Percentiles rank a stretch among this genome's conserved stretches.
These are phyloP conservation scores for Drosophila koepferae DNA, from an alignment of 2,888 invertebrate species.

Conservation along the genomic window DNA sequence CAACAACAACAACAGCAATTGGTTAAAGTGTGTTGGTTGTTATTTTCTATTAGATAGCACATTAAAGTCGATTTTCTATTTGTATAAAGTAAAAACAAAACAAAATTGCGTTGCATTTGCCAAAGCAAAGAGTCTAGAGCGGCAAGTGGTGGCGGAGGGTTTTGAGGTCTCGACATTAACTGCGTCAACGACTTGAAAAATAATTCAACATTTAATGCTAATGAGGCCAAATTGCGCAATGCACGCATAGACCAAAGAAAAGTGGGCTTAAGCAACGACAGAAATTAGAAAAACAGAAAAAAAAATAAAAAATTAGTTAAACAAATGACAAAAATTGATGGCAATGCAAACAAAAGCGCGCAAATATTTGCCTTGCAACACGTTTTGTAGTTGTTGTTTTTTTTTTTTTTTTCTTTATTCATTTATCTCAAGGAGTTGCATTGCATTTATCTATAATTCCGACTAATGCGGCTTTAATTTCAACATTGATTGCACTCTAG, in stretches of 20 bases:
- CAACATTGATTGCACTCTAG: constrained; percentile 60
- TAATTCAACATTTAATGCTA: constrained; percentile 83
- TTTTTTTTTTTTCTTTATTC: constrained; percentile 25
- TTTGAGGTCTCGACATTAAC: constrained; percentile 70
- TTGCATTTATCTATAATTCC: constrained; percentile 71
- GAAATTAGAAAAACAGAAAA: constrained; percentile 9
- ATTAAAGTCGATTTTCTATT: constrained; percentile 76
- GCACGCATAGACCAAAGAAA: constrained; percentile 57
- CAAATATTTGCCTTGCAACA: constrained; percentile 64
- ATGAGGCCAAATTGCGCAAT: constrained; percentile 81
- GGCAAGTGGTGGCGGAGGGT: not conserved
- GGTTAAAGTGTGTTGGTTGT: constrained; percentile 47
- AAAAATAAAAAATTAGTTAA: constrained; percentile 49
- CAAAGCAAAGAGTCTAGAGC: not conserved
- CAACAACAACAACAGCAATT: constrained; percentile 28
- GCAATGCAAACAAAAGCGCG: constrained; percentile 74
- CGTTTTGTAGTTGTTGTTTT: constrained; percentile 8
- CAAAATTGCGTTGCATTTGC: constrained; percentile 48
- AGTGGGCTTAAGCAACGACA: constrained; percentile 20
- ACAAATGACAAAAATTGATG: constrained; percentile 78
- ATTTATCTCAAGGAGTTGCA: constrained; percentile 47
- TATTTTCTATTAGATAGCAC: constrained; percentile 77
- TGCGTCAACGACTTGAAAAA: constrained; percentile 82
- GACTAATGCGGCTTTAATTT: constrained; percentile 75
- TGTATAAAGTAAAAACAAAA: constrained; percentile 44